These are phyloP conservation scores for Arrhopalites spinosus DNA, from an alignment of 2,888 invertebrate species.

Conservation along the genomic window DNA sequence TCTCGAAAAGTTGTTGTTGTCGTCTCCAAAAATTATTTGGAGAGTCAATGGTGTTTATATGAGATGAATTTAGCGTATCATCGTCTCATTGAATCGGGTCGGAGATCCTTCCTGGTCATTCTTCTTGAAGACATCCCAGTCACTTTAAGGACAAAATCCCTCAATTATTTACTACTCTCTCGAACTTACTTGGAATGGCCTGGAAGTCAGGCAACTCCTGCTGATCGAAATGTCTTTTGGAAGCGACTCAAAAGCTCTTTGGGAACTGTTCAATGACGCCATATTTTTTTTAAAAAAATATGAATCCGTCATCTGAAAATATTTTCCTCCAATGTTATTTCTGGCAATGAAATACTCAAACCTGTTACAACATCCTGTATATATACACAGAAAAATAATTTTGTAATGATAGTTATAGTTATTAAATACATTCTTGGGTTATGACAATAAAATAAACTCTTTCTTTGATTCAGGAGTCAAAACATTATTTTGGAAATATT, in stretches of 20 bases:
- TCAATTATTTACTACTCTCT: slow-evolving; percentile 71
- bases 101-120: slow-evolving; percentile 70
- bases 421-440: too few relatives aligned
- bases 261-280: too few relatives aligned
- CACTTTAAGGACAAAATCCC: slow-evolving; percentile 66
- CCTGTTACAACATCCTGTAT: too few relatives aligned
- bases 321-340: too few relatives aligned
- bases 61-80: slow-evolving; percentile 74
- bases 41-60: slow-evolving; percentile 75
- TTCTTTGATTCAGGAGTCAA: too few relatives aligned
- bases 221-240: slow-evolving; percentile 56
- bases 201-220: slow-evolving; percentile 56
- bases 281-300: too few relatives aligned
- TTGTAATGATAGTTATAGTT: too few relatives aligned
- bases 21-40: slow-evolving; percentile 68
- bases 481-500: too few relatives aligned
- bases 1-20: slow-evolving; percentile 69
- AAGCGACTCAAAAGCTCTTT: slow-evolving; percentile 49
- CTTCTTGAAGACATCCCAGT: slow-evolving; percentile 70
- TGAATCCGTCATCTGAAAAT: too few relatives aligned
- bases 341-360: too few relatives aligned
- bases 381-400: too few relatives aligned
- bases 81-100: slow-evolving; percentile 58
- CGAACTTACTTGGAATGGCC: slow-evolving; percentile 75
- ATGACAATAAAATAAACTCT: too few relatives aligned